Base-by-base conservation (phyloP, 1,140 invertebrate genomes). In the Atta colombica region DNA sequence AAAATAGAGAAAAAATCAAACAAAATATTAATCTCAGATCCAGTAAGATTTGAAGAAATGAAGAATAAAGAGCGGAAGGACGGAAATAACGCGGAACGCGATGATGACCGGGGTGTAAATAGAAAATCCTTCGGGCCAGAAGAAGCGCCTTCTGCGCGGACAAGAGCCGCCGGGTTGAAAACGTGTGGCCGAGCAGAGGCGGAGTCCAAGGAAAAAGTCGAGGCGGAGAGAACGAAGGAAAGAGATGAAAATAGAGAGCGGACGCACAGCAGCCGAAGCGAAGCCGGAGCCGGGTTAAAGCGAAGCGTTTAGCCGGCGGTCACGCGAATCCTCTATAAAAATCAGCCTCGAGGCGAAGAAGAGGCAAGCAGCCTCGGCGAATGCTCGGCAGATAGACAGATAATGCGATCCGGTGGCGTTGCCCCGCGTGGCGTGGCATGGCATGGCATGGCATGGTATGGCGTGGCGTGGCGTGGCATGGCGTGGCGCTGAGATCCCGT, bases 271-370 rank as follows among this genome's bases (percentile, higher is more conserved):
- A 69, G 88, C 77, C 61, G 78, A 78, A 74, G 89, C 69, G 55
- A 28, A 81, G 80, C 60, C 80, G 87, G 80, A 74, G 88, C 77
- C 63, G 91, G 89, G 89, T 91, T 90, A 91, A 92, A 91, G 74
- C 90, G 86, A 92, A 92, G 80, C 92, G 91, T 92, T 94, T 94
- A 92, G 90, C 84, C 82, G 91, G 88, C 86, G 89, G 93, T 93
- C 93, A 94, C 93, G 92, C 92, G 90, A 93, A 86, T 89, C 91
- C 86, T 66, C 90, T 92, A 91, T 93, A 93, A 93, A 94, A 92
- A 88, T 87, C 85, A 69, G 91, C 89, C 92, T 69, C 77, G 86
- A 88, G 93, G 90, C 77, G 39, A 31, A 78, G 61, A 81, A 75
- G 65, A 72, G 80, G 35, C 80, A 45, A 63, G 66, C 66, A 63